These are phyloP conservation scores for Pachycephus smyrnensis DNA, from an alignment of 2,888 invertebrate genomes.

Conservation along the genomic window DNA sequence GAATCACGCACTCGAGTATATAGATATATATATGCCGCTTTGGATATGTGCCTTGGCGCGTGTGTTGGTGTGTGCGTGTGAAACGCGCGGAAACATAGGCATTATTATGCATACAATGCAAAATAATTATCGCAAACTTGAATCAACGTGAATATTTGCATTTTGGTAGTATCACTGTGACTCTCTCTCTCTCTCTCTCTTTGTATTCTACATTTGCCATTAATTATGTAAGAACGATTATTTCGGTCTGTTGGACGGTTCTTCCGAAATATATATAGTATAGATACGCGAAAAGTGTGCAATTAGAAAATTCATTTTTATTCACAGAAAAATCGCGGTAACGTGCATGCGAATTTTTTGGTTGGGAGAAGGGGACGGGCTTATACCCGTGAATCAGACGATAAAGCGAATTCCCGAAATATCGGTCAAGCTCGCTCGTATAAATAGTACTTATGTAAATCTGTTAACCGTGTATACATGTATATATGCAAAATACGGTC, in stretches of 20 bases:
- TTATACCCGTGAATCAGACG: neutral
- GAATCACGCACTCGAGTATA: conserved; percentile 55
- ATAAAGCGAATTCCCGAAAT: neutral
- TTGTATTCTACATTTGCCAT: neutral
- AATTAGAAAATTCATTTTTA: neutral
- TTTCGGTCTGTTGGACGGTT: neutral
- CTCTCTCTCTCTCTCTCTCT: neutral
- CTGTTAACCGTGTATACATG: neutral
- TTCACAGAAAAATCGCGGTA: neutral
- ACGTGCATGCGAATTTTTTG: neutral
- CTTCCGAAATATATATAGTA: neutral
- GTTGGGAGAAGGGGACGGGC: no score
- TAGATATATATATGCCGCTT: conserved; percentile 15
- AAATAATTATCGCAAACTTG: conserved; percentile 51
- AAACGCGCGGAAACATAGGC: conserved; percentile 31
- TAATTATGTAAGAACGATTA: neutral
- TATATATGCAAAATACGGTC: neutral
- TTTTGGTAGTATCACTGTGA: conserved; percentile 17
- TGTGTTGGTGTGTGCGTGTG: conserved; percentile 31
- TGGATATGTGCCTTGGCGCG: neutral
- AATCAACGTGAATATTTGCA: conserved; percentile 41
- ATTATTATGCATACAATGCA: conserved; percentile 53
- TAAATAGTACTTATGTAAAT: neutral
- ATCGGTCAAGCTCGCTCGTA: neutral
- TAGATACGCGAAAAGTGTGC: neutral